phyloP scores from a whole-genome alignment of 2,797 vertebrate species.

The Poecilia velifera region DNA sequence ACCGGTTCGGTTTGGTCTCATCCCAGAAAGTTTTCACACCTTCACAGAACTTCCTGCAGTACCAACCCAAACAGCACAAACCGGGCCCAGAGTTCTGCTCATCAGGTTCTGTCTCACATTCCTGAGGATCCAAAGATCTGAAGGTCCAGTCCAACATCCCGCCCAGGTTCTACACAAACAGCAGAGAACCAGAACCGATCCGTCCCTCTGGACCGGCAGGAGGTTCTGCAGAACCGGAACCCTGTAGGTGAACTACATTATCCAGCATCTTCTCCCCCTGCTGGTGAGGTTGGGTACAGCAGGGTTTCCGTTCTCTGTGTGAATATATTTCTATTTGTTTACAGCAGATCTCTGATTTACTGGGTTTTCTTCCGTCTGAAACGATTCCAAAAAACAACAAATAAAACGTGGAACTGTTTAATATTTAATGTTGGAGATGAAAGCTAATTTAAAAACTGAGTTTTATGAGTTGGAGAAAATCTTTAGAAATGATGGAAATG shows the following conservation, averaged over 20 bases:
- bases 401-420: neutral
- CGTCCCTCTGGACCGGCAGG: neutral
- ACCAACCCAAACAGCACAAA: neutral
- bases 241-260: slow-evolving; percentile 2
- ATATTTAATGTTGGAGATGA: neutral
- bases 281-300: slow-evolving; percentile 6
- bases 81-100: neutral
- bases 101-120: neutral
- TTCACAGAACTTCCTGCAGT: neutral
- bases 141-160: neutral
- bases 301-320: neutral
- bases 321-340: neutral
- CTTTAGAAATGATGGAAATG: neutral
- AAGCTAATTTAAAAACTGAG: neutral
- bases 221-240: neutral
- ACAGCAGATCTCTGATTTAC: neutral
- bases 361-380: slow-evolving; percentile 2
- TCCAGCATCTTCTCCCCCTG: slow-evolving; percentile 40
- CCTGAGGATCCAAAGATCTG: neutral
- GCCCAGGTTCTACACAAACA: neutral
- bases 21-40: neutral
- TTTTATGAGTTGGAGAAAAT: neutral
- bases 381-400: neutral
- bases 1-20: too few relatives aligned
- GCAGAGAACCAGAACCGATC: neutral